Base-by-base conservation (phyloP, 2,888 invertebrate genomes). In the Ormyrus rosae region DNA sequence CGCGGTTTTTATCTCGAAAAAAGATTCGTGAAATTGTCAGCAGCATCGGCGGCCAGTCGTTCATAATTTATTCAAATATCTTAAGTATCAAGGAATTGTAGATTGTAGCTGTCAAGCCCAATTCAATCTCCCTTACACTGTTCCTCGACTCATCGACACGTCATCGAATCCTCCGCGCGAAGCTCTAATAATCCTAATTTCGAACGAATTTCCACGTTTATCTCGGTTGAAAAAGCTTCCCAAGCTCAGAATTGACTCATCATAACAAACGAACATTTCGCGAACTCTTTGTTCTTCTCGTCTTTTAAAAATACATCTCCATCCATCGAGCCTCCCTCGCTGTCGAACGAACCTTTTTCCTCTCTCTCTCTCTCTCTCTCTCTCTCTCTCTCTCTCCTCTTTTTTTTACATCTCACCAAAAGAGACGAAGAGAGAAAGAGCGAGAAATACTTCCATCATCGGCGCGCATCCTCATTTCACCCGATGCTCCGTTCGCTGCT, bases 281-380 rank as follows among this genome's bases (percentile, higher is more conserved):
- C 67, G n/a, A 69, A 73, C 63, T 19, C 60, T 69, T 79, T 73
- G 60, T 69, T 56, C 19, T 13, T n/a, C 56, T 63, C 63, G 48
- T 48, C 53, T 51, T 73, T 73, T 78, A 69, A 64, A 71, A 64
- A 71, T 70, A 73, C 64, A 53, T 73, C 64, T 73, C 53, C 48
- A 9, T n/a, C 53, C 48, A 9, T 13, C 0, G 11, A 7, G 46
- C 13, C 45, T 53, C 50, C 45, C 53, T 71, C n/a, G 11, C 61
- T 60, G 61, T 61, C 71, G 71, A 61, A 61, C 71, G 11, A 46
- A 19, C 11, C 55, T 64, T 56, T 70, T 6, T 5, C 10, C 9
- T 5, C 60, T 45, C 51, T 71, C 60, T 67, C 34, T 34, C 60
- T 10, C 9, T 5, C 60, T 34, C 60, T 10, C 51, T 45, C 34